Percentiles rank a stretch among this genome's conserved stretches.
Evolutionary conservation across 2,888 invertebrate genomes (phyloP).

Genomic region (Himalopsyche japonica): DNA sequence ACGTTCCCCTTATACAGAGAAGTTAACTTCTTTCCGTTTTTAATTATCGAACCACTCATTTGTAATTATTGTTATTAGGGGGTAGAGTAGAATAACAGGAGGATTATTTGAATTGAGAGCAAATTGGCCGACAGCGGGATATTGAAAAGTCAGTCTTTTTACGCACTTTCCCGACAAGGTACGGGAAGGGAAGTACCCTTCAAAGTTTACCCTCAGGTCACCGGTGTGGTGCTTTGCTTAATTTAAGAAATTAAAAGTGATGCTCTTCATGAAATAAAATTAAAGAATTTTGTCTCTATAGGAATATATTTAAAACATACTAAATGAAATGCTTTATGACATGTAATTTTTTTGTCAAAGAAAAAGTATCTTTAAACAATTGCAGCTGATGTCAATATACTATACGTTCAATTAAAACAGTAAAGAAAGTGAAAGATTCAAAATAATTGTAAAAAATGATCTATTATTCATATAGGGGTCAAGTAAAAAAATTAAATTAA

Average conservation of each 20-base stretch:
- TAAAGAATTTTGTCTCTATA: no score
- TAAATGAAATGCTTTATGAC: no score
- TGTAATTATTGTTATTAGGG: constrained; percentile 65
- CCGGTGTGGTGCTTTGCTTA: neutral
- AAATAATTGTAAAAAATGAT: no score
- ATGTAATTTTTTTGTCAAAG: no score
- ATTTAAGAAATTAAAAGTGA: neutral
- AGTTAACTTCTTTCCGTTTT: constrained; percentile 61
- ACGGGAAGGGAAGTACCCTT: neutral
- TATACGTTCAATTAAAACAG: no score
- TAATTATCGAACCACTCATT: constrained; percentile 66
- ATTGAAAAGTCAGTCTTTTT: constrained; percentile 40
- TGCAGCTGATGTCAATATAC: no score
- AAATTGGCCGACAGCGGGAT: constrained; percentile 38
- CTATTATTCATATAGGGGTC: no score
- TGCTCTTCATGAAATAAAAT: neutral
- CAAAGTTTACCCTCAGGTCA: neutral
- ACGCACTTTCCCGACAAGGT: constrained; percentile 23
- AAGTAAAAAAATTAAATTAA: no score
- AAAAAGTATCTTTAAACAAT: no score
- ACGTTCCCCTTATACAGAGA: constrained; percentile 42
- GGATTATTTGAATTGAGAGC: constrained; percentile 40
- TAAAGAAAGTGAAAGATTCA: no score
- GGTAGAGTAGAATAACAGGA: constrained; percentile 46
- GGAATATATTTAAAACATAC: no score